Evolutionary conservation across 1,140 invertebrate species (phyloP).

Genomic region (Drosophila obscura): DNA sequence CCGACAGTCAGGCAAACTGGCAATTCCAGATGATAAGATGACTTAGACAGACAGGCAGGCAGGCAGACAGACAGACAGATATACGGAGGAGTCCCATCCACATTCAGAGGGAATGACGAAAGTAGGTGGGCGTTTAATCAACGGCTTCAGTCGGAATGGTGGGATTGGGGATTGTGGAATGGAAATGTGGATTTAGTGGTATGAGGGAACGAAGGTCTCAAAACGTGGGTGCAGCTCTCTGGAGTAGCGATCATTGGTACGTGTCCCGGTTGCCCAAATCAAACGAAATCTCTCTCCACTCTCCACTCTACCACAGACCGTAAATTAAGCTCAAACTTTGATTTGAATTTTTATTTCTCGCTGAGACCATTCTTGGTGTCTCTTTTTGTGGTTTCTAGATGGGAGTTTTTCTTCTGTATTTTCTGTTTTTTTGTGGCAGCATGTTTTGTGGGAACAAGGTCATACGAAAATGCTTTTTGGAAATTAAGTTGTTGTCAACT

Average conservation of each 20-base stretch:
- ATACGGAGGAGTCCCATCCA: not conserved
- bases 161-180: slow-evolving; percentile 2
- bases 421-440: not conserved
- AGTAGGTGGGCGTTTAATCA: slow-evolving; percentile 65
- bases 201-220: slow-evolving; percentile 12
- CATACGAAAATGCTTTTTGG: too few relatives aligned
- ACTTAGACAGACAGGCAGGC: slow-evolving; percentile 35
- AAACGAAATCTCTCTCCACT: slow-evolving; percentile 3
- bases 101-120: slow-evolving; percentile 23
- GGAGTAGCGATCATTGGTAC: slow-evolving; percentile 23
- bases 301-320: slow-evolving; percentile 8
- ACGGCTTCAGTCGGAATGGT: slow-evolving; percentile 3
- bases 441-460: slow-evolving; percentile 22
- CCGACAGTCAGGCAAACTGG: slow-evolving; percentile 50
- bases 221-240: slow-evolving; percentile 45
- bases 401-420: too few relatives aligned
- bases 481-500: slow-evolving; percentile 33
- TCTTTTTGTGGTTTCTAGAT: too few relatives aligned
- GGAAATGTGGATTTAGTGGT: not conserved
- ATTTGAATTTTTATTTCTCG: slow-evolving; percentile 57
- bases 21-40: slow-evolving; percentile 51
- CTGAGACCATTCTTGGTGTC: too few relatives aligned
- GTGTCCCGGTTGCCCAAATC: slow-evolving; percentile 53
- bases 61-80: slow-evolving; percentile 26
- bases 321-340: slow-evolving; percentile 55